phyloP scores from a whole-genome alignment of 1,140 invertebrate genomes.

The Riptortus pedestris region DNA sequence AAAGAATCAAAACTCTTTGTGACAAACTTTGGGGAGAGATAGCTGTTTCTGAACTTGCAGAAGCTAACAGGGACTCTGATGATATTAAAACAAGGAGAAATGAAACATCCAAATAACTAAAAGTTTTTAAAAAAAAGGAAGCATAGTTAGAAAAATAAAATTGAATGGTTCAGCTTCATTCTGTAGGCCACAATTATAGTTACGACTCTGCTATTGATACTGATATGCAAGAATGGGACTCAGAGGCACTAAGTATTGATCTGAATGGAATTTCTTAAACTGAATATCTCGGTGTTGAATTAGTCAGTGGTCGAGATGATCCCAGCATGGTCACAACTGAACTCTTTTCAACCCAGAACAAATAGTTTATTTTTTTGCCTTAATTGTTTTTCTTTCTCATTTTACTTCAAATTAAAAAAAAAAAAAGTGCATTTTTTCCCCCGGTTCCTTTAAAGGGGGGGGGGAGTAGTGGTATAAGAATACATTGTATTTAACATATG shows the following conservation, averaged over 20 bases:
- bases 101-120: slow-evolving; percentile 73
- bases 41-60: slow-evolving; percentile 75
- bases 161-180: slow-evolving; percentile 41
- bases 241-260: slow-evolving; percentile 64
- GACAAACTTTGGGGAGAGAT: slow-evolving; percentile 84
- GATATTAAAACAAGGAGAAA: slow-evolving; percentile 84
- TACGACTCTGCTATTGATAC: slow-evolving; percentile 74
- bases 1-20: slow-evolving; percentile 87
- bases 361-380: too few species aligned
- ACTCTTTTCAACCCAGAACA: too few species aligned
- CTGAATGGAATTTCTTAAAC: slow-evolving; percentile 46
- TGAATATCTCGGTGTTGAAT: slow-evolving; percentile 69
- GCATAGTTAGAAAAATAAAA: slow-evolving; percentile 52
- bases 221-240: slow-evolving; percentile 62
- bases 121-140: slow-evolving; percentile 72
- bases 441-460: too few species aligned
- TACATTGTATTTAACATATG: too few species aligned
- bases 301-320: slow-evolving; percentile 70
- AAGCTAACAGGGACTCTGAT: slow-evolving; percentile 83
- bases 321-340: too few species aligned
- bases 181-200: slow-evolving; percentile 52
- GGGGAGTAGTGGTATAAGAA: too few species aligned
- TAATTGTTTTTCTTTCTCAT: too few species aligned
- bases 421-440: too few species aligned
- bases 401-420: too few species aligned